Evolutionary conservation across 2,113 vertebrate species (phyloP), one percentile per base, ranked within the genome.

Genomic region (Ictalurus furcatus): DNA sequence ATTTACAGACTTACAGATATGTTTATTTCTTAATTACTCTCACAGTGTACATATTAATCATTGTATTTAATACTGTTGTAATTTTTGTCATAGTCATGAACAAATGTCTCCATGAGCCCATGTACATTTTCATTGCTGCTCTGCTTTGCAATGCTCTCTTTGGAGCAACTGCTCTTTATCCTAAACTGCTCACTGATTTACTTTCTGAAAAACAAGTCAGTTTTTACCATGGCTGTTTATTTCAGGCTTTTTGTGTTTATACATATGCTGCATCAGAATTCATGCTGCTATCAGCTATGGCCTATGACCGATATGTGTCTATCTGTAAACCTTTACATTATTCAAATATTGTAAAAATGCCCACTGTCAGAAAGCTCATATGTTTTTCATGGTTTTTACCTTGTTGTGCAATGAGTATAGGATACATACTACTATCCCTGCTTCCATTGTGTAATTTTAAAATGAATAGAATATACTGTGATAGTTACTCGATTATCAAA

Each of bases 251-350:
- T 21, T 79, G n/a, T 23, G 40, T 65, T 65, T 61, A 87, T 6
- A 17, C 19, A 19, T 79, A 87, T 48, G 23, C 11, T 59, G 21
- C 56, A 17, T 63, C 85, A 44, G 85, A 87, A 58, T 87, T 87
- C 25, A 48, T 37, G 2, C 58, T 87, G 73, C 48, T 87, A n/a
- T 61, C 56, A 48, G 85, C 56, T 87, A 87, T 63, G 73, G 52
- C 52, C 11, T 54, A 54, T 54, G 52, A 54, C 52, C 11, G 52
- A 54, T 54, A 54, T 12, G 52, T 87, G 34, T 87, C 85, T 16
- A 87, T 87, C 28, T 86, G 85, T 40, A 74, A 86, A 86, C 85
- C 85, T 14, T 59, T 86, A 37, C 85, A 86, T 37, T 86, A 86
- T 40, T 8, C 69, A 40, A 86, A 19, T 28, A 19, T 86, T 58